Percentiles rank a stretch among this genome's conserved stretches.
phyloP scores from a whole-genome alignment of 1,140 invertebrate genomes.

The Trichoplusia ni region DNA sequence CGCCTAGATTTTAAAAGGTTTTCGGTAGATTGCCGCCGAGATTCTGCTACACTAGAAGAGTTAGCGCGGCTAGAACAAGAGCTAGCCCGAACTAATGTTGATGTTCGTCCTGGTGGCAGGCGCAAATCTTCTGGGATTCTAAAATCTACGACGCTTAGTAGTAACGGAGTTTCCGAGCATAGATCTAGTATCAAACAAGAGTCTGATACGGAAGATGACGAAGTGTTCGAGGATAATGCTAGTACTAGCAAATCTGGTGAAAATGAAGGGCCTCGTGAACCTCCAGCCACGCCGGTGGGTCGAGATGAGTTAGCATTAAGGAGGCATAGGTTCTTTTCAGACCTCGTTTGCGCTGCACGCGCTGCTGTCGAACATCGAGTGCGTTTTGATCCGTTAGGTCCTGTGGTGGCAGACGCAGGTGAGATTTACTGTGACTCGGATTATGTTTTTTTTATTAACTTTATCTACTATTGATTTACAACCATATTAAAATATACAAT shows the following conservation, averaged over 20 bases:
- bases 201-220: conserved; percentile 72
- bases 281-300: conserved; percentile 88
- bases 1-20: conserved; percentile 70
- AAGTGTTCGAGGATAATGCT: conserved; percentile 69
- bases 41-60: conserved; percentile 68
- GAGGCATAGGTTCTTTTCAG: conserved; percentile 89
- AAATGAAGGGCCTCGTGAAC: conserved; percentile 82
- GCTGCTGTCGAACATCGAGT: conserved; percentile 88
- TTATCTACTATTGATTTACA: too few species aligned
- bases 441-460: not conserved
- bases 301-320: conserved; percentile 88
- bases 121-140: conserved; percentile 79
- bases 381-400: conserved; percentile 87
- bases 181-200: conserved; percentile 48
- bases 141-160: conserved; percentile 73
- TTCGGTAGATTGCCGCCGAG: conserved; percentile 68
- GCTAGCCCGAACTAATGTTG: conserved; percentile 69
- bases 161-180: conserved; percentile 54
- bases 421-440: not conserved
- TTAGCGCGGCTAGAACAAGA: conserved; percentile 67
- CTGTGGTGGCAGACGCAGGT: conserved; percentile 84
- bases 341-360: conserved; percentile 86
- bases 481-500: too few species aligned
- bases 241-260: conserved; percentile 33
- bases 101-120: conserved; percentile 57